Evolutionary conservation across 2,797 vertebrate genomes (phyloP), one percentile per base, ranked within the genome.

Genomic region (Sciurus vulgaris): DNA sequence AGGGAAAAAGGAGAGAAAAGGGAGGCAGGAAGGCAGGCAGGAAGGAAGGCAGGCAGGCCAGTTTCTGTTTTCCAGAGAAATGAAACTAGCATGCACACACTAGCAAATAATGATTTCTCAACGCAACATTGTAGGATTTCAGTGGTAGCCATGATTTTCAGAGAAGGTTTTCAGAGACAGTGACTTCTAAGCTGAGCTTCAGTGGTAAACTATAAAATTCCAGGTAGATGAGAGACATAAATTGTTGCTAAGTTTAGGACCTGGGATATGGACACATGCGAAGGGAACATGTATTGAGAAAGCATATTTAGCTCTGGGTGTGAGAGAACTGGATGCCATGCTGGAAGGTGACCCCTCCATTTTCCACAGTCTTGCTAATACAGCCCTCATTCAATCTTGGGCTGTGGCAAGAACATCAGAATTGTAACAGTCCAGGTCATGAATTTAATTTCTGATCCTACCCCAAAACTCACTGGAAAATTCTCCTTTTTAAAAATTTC

Each of bases 381-480:
- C 49, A 61, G 6, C 7, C 41, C 30, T 49, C 1, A 51, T 91
- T 85, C 30, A 63, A 20, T 77, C 74, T 56, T 89, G 35, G 49
- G 72, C 54, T 93, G 2, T 70, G 33, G 47, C n/a, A 81, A 78
- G 24, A 91, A 7, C 61, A 35, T 67, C 8, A n/a, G 15, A 13
- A 47, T 89, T 56, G 28, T n/a, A 89, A 33, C 51, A 81, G 12
- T 44, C 24, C 20, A 90, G 28, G 14, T 47, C 22, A 61, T n/a
- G 10, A 56, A 10, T 72, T 93, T 85, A 72, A 86, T 88, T 88
- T 88, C 79, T 95, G 44, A 79, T 85, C 38, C 12, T 24, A 28
- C 35, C 51, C 65, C 61, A 78, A 38, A 65, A 67, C 12, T 93
- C 67, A 67, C 7, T 65, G 65, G 35, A 47, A 94, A 89, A 59